Base-by-base conservation (phyloP, 2,113 vertebrate genomes). In the Nymphicus hollandicus region DNA sequence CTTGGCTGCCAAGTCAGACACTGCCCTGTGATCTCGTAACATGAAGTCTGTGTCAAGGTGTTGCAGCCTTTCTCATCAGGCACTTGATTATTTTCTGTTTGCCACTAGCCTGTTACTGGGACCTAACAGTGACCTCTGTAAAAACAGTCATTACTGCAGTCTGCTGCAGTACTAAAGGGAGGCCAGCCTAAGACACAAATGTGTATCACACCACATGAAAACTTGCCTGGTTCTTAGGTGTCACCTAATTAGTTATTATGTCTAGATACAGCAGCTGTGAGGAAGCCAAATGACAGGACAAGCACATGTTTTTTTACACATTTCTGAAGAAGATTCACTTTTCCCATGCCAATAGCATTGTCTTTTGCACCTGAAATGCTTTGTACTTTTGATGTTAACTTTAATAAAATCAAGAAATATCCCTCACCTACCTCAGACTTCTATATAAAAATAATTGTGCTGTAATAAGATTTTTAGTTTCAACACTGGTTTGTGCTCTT, bases 241-340 rank as follows among this genome's bases (percentile, higher is more conserved):
- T 50, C 35, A 35, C 39, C 29, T 74, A 8, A 17, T 60, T 71
- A 52, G 33, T 29, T 41, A 33, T 33, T 81, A 52, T 4, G 22
- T 31, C 24, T 47, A 76, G 50, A 37, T 58, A 47, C 2, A 49
- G 27, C 43, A 39, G 61, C n/a, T 66, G 39, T 49, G 18, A 81
- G 70, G 58, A 81, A 86, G 29, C 25, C n/a, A 41, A 53, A 41
- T 13, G 50, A 65, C 50, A 65, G 56, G 31, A 60, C 22, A 53
- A 66, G 18, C 20, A 60, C 1, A 0, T 37, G 5, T 2, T 20
- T 39, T 55, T 69, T 44, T 14, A 39, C 19, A n/a, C 5, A 3
- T 18, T 76, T 69, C 55, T 69, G 37, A 29, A 33, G 19, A 10
- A 76, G 10, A 47, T 17, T 76, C 6, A 9, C 43, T 29, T 41